Conservation (phyloP, 2,797 vertebrate species). For the Fistularia tabacaria region DNA sequence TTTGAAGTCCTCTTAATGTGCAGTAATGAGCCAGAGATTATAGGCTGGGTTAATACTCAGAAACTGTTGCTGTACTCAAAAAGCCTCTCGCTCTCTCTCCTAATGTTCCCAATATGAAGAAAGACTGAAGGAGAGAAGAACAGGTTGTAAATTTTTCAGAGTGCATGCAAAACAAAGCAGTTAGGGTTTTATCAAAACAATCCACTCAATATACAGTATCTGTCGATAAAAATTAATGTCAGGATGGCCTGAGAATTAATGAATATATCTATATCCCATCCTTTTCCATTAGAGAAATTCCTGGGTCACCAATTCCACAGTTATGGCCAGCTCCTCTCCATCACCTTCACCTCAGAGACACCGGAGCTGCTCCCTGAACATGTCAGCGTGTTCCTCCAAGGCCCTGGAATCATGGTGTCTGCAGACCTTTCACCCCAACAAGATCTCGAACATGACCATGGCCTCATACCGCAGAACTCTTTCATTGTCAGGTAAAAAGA, state of each 20-base stretch:
- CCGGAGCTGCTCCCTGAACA: slow-evolving; percentile 43
- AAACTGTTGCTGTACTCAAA: slow-evolving; percentile 36
- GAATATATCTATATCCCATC: slow-evolving; percentile 21
- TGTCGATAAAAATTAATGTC: slow-evolving; percentile 1
- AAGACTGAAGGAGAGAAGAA: slow-evolving; percentile 7
- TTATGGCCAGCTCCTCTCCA: slow-evolving; percentile 80
- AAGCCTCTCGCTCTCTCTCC: slow-evolving; percentile 13
- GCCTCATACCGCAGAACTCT: slow-evolving; percentile 35
- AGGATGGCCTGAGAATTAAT: background rate
- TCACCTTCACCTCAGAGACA: slow-evolving; percentile 74
- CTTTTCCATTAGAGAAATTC: slow-evolving; percentile 77
- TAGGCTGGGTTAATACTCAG: slow-evolving; percentile 53
- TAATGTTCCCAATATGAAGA: slow-evolving; percentile 4
- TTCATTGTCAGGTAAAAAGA: slow-evolving; percentile 79
- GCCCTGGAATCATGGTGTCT: slow-evolving; percentile 68
- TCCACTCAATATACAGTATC: background rate
- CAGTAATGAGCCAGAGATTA: slow-evolving; percentile 61
- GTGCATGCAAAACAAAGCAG: slow-evolving; percentile 1
- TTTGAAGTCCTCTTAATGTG: slow-evolving; percentile 69
- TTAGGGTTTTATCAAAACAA: slow-evolving; percentile 1
- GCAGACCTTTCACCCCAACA: slow-evolving; percentile 46
- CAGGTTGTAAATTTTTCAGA: slow-evolving; percentile 2
- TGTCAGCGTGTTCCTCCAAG: slow-evolving; percentile 77
- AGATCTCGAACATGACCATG: slow-evolving; percentile 5
- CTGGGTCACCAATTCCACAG: slow-evolving; percentile 81